Base-by-base conservation (phyloP, 35 echinoderm and acorn worm species). In the Ophioderma brevispina region DNA sequence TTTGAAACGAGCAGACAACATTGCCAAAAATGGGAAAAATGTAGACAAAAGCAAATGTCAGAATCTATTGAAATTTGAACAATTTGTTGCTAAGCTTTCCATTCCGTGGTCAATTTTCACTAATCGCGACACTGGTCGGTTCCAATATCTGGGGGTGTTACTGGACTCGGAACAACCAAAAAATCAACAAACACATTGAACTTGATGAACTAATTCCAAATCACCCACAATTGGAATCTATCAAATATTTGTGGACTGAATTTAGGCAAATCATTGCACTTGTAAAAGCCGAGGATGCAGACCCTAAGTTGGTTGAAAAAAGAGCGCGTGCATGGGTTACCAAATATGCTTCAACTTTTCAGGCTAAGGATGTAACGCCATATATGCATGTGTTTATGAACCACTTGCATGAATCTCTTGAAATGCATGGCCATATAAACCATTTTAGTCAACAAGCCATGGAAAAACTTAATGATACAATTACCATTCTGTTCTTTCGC, bases 71-170 rank as follows among this genome's bases (percentile, higher is more conserved):
- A 80, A 6, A n/a, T 93, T 87, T 75, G 50, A 88, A 76, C 30
- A 87, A 42, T 88, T 88, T 77, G 80, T 93, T 76, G 25, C 37
- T 14, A 75, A 37, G 0, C 34, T 88, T 56, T 78, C 75, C 18
- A 81, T 88, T 30, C 42, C 81, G 19, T 92, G 90, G 90, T 49
- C 30, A 31, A 85, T 92, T 92, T 79, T 78, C 78, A 77, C 75
- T 23, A 37, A 86, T 79, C 18, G 19, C 35, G 34, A 23, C 3
- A 52, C 15, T 25, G 59, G 59, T 18, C 6, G 2, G 50, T 63
- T 85, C 46, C 46, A 32, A 32, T 59, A n/a, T n/a, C 32, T 35
- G 8, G 82, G 17, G 82, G 64, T 59, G 56, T 85, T 35, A 59
- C 56, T 1, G 43, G 82, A 25, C 82, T n/a, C 82, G 5, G 49